Conservation (phyloP, 2,797 vertebrate genomes). For the Bucorvus abyssinicus region DNA sequence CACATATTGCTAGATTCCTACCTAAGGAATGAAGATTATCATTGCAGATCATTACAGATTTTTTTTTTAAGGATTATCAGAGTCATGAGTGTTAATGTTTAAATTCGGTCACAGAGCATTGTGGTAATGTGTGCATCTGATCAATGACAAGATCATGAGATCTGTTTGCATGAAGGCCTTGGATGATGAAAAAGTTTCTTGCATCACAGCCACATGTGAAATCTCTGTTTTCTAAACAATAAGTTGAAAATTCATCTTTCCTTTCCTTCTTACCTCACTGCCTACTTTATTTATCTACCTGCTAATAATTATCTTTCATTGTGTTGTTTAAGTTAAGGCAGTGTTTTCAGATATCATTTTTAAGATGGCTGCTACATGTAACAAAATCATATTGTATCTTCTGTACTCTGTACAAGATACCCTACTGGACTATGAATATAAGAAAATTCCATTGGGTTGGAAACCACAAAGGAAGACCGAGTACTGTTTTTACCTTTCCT, state of each 20-base stretch:
- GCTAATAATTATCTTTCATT: background rate
- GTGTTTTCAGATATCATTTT: background rate
- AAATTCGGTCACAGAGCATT: background rate
- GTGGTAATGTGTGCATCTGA: background rate
- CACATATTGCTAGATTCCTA: background rate
- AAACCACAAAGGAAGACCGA: background rate
- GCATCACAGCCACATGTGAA: background rate
- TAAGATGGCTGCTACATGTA: background rate
- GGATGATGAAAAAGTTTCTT: background rate
- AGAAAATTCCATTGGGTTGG: background rate
- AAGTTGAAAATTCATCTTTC: background rate
- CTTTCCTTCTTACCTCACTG: background rate
- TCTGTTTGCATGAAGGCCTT: background rate
- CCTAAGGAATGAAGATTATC: background rate
- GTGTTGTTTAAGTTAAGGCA: background rate
- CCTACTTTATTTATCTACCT: background rate
- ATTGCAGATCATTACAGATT: background rate
- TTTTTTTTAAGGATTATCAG: background rate
- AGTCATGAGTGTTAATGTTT: background rate
- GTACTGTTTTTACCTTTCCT: slow-evolving; percentile 78
- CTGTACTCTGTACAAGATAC: background rate
- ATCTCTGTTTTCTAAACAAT: background rate
- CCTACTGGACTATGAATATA: background rate
- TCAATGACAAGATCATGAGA: background rate
- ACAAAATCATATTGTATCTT: background rate